phyloP scores from a whole-genome alignment of 2,888 invertebrate genomes.

The Dyspetes luteomarginatus region DNA sequence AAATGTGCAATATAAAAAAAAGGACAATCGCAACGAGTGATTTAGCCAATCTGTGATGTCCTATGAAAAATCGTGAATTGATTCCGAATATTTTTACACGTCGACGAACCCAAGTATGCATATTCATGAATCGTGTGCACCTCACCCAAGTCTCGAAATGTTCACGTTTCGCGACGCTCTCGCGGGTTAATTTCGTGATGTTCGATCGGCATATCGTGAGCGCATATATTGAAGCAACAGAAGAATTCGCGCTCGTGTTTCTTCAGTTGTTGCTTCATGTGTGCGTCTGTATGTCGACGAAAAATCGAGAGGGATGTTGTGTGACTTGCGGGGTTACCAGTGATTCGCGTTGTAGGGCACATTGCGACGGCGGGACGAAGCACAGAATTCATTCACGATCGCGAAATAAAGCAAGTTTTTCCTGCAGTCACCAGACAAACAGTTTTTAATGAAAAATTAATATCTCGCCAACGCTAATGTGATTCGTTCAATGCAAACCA shows the following conservation, averaged over 20 bases:
- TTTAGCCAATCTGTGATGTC: no score
- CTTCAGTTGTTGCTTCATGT: slow-evolving; percentile 23
- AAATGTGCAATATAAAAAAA: neutral
- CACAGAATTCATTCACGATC: slow-evolving; percentile 30
- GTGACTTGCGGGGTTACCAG: slow-evolving; percentile 10
- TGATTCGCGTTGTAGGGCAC: slow-evolving; percentile 5
- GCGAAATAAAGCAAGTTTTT: slow-evolving; percentile 28
- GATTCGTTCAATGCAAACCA: slow-evolving; percentile 14
- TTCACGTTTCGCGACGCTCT: slow-evolving; percentile 54
- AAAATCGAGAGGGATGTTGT: neutral
- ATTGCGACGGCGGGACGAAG: slow-evolving; percentile 21
- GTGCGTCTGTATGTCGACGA: neutral
- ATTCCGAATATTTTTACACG: neutral
- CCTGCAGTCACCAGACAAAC: neutral
- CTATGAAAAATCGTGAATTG: neutral
- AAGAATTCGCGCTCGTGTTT: slow-evolving; percentile 35
- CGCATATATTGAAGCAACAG: slow-evolving; percentile 24
- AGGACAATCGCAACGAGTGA: neutral
- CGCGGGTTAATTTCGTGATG: slow-evolving; percentile 71
- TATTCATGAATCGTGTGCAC: slow-evolving; percentile 36
- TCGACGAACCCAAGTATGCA: slow-evolving; percentile 13
- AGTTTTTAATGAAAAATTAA: slow-evolving; percentile 23
- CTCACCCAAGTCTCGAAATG: slow-evolving; percentile 40
- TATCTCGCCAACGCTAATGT: slow-evolving; percentile 34
- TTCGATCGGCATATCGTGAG: slow-evolving; percentile 66